phyloP scores from a whole-genome alignment of 2,797 vertebrate genomes.

The Astyanax mexicanus region DNA sequence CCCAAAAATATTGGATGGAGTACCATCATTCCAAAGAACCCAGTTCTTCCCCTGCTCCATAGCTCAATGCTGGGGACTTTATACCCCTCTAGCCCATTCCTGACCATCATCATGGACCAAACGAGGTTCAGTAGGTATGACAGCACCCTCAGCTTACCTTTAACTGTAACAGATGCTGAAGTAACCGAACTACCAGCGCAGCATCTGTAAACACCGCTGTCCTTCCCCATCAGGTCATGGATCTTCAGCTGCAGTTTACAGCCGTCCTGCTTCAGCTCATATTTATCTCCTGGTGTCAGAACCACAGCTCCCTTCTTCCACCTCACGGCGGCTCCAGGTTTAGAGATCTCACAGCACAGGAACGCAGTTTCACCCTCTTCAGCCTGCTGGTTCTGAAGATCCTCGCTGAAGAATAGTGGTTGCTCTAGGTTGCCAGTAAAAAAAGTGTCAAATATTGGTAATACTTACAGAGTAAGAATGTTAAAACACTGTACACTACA shows the following conservation, averaged over 20 bases:
- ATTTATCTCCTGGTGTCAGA: conserved; percentile 75
- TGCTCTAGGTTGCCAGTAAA: conserved; percentile 42
- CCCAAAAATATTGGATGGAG: no score
- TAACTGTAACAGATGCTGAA: conserved; percentile 38
- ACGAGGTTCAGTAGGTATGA: no score
- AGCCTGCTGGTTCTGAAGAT: conserved; percentile 64
- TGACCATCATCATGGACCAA: no score
- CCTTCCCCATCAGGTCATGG: conserved; percentile 48
- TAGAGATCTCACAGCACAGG: conserved; percentile 66
- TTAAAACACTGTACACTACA: no score
- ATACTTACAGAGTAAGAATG: no score
- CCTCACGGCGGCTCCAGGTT: conserved; percentile 63
- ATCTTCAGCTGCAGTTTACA: conserved; percentile 50
- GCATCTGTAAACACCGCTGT: conserved; percentile 58
- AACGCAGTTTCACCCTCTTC: conserved; percentile 65
- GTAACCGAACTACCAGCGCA: conserved; percentile 45
- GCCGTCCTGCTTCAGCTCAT: conserved; percentile 49
- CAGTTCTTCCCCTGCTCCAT: no score
- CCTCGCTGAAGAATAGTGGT: conserved; percentile 67
- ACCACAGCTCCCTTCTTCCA: conserved; percentile 77
- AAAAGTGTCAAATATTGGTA: no score
- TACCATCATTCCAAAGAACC: no score
- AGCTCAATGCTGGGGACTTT: no score
- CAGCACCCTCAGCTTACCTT: conserved; percentile 8
- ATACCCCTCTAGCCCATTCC: no score